Conservation (phyloP, 2,113 vertebrate species). For the Archocentrus centrarchus region DNA sequence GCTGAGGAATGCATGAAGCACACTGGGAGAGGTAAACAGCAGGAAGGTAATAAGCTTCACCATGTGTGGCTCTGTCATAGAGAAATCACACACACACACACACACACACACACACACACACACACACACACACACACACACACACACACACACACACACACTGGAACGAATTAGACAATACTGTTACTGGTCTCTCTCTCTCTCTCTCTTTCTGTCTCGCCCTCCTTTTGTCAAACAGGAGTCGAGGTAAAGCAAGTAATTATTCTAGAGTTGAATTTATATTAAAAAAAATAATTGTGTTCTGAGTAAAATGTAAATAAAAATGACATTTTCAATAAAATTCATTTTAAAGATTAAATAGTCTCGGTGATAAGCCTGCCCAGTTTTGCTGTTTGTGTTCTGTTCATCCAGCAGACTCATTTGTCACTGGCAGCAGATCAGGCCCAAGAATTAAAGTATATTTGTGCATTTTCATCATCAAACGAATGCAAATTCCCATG, state of each 20-base stretch:
- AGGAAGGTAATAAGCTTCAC: conserved; percentile 44
- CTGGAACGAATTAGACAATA: conserved; percentile 35
- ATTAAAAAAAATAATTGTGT: not conserved
- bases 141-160: conserved; percentile 2
- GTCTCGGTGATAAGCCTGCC: too few species aligned
- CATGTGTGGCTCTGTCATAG: conserved; percentile 46
- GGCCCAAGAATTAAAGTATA: not conserved
- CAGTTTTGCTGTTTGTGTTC: not conserved
- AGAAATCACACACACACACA: conserved; percentile 16
- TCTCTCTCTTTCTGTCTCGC: not conserved
- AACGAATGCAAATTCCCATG: too few species aligned
- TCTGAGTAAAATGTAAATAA: not conserved
- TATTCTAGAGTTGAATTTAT: not conserved
- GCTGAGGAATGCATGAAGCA: conserved; percentile 13
- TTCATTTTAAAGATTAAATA: too few species aligned
- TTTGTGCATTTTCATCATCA: not conserved
- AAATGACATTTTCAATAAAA: not conserved
- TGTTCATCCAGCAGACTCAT: not conserved
- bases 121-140: conserved; percentile 20
- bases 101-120: not conserved
- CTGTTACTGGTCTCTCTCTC: conserved; percentile 22
- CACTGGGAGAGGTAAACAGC: conserved; percentile 14
- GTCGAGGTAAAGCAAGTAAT: not conserved
- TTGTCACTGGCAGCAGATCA: not conserved
- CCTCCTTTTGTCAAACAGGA: not conserved